A percentile compares a stretch with the other conserved stretches of the same genome.
Evolutionary conservation across 2,113 vertebrate species (phyloP).

Genomic region (Tupaia tana): DNA sequence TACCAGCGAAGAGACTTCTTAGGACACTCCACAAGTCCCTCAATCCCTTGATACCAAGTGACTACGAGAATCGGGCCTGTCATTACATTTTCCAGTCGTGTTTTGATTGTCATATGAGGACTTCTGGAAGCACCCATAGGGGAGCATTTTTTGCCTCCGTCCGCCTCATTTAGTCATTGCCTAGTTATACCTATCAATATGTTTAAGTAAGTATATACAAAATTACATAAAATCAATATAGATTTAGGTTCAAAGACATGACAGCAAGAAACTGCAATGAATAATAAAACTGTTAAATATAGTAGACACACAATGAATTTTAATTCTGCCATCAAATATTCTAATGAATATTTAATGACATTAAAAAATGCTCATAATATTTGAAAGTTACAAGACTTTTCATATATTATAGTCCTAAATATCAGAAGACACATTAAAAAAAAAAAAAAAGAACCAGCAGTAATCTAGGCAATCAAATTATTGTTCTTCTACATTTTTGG

Average conservation of each 20-base stretch:
- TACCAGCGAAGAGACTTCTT: background rate
- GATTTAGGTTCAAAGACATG: background rate
- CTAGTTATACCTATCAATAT: background rate
- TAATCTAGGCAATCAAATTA: background rate
- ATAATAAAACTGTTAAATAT: background rate
- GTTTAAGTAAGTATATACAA: slow-evolving; percentile 11
- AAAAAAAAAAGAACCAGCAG: background rate
- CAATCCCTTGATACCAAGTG: background rate
- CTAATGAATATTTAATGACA: background rate
- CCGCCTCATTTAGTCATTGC: background rate
- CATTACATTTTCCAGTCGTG: background rate
- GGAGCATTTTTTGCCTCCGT: background rate
- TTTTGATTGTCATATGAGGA: background rate
- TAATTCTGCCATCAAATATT: slow-evolving; percentile 13
- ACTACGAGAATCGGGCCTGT: background rate
- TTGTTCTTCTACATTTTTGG: background rate
- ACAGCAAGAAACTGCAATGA: background rate
- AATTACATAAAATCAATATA: background rate
- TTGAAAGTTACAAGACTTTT: background rate
- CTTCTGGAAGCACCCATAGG: background rate
- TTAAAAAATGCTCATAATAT: background rate
- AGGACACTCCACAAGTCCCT: background rate
- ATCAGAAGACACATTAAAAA: slow-evolving; percentile 14
- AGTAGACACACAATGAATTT: background rate
- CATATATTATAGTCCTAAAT: background rate